Evolutionary conservation across 2,113 vertebrate species (phyloP).

Genomic region (Pandion haliaetus): DNA sequence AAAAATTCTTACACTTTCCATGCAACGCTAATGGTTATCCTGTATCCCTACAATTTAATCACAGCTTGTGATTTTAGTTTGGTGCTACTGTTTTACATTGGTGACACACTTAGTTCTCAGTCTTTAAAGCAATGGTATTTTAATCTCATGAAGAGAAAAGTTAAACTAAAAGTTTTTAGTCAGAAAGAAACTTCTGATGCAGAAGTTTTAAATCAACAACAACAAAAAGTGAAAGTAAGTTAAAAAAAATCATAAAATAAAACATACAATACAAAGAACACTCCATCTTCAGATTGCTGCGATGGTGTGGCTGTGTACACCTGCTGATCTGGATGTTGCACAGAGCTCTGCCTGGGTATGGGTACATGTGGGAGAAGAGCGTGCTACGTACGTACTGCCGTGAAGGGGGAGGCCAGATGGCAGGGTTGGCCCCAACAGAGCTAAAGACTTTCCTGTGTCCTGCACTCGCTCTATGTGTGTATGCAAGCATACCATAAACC

Average conservation of each 20-base stretch:
- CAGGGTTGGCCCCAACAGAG: not conserved
- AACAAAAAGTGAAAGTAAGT: not conserved
- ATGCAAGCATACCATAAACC: not conserved
- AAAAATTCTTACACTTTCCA: not conserved
- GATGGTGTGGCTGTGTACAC: not conserved
- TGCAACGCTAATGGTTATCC: not conserved
- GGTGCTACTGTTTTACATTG: not conserved
- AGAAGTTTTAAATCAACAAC: not conserved
- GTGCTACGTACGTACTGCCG: rapidly evolving
- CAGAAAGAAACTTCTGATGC: not conserved
- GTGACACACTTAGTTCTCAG: not conserved
- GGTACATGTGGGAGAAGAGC: not conserved
- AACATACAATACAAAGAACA: not conserved
- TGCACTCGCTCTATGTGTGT: too few relatives aligned
- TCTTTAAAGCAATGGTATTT: not conserved
- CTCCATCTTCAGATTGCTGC: not conserved
- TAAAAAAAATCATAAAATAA: not conserved
- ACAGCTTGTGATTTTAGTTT: not conserved
- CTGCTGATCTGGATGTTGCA: not conserved
- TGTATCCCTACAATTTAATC: not conserved
- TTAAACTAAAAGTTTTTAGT: not conserved
- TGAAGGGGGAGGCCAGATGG: too few relatives aligned
- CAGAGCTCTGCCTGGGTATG: not conserved
- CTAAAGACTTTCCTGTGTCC: not conserved
- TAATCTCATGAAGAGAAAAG: not conserved